These are phyloP conservation scores for Epicauta chinensis DNA, from an alignment of 1,140 invertebrate species.

Conservation along the genomic window DNA sequence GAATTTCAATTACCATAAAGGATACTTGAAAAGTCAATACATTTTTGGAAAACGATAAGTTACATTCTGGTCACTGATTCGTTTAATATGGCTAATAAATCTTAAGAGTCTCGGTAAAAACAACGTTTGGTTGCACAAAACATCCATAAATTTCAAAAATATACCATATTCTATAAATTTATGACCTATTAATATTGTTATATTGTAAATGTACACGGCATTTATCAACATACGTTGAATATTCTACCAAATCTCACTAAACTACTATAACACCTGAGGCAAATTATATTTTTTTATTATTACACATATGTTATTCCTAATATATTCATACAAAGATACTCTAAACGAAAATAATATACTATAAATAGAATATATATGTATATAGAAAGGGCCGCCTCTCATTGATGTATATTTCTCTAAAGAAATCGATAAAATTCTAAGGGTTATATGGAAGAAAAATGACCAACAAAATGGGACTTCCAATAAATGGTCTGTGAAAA, in stretches of 20 bases:
- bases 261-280: no score
- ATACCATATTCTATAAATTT: constrained; percentile 18
- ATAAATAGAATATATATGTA: no score
- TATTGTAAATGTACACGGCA: constrained; percentile 17
- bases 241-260: constrained; percentile 1
- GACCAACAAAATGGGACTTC: constrained; percentile 17
- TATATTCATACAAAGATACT: no score
- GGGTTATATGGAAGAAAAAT: constrained; percentile 12
- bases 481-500: constrained; percentile 17
- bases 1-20: no score
- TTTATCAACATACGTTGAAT: constrained; percentile 12
- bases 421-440: constrained; percentile 15
- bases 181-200: constrained; percentile 18
- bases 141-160: constrained; percentile 17
- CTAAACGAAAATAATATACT: no score
- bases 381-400: constrained; percentile 3
- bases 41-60: constrained; percentile 16
- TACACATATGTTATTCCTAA: no score
- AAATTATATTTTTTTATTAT: no score
- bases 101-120: constrained; percentile 15
- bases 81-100: constrained; percentile 17
- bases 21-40: constrained; percentile 12
- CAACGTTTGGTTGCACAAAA: constrained; percentile 17
- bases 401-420: constrained; percentile 13
- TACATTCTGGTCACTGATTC: constrained; percentile 16